Evolutionary conservation across 2,113 vertebrate genomes (phyloP).

Genomic region (Bos indicus): DNA sequence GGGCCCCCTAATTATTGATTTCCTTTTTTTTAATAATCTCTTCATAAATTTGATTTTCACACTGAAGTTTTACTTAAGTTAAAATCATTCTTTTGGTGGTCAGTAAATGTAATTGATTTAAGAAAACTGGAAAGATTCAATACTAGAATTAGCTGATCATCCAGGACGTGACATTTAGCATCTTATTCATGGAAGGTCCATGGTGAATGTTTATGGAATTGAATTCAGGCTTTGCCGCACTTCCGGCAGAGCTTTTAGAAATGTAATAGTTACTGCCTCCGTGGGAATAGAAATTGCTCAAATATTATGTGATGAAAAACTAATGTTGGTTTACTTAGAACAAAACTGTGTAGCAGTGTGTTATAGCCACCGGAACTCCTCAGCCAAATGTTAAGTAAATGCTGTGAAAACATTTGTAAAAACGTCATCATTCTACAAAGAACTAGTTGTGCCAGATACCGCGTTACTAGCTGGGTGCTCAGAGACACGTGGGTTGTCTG

Average conservation of each 20-base stretch:
- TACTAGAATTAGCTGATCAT: background rate
- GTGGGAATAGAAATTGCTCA: slow-evolving; percentile 42
- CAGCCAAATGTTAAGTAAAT: slow-evolving; percentile 2
- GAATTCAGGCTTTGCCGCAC: background rate
- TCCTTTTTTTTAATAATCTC: slow-evolving; percentile 24
- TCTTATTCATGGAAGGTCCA: background rate
- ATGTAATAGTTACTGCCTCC: background rate
- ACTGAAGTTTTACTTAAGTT: background rate
- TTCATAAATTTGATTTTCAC: slow-evolving; percentile 13
- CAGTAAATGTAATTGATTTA: background rate
- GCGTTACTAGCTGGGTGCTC: background rate
- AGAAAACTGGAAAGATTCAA: background rate
- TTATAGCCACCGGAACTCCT: background rate
- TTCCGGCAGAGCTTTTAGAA: slow-evolving; percentile 5
- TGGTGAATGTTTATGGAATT: background rate
- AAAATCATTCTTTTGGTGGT: background rate
- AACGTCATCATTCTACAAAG: background rate
- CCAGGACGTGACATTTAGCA: background rate
- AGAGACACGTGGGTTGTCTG: background rate
- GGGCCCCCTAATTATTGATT: slow-evolving; percentile 19
- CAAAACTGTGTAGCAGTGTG: background rate
- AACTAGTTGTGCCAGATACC: background rate
- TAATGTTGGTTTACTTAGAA: slow-evolving; percentile 23
- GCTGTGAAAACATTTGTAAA: slow-evolving; percentile 1
- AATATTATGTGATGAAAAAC: slow-evolving; percentile 15